phyloP scores from a whole-genome alignment of 2,888 invertebrate genomes.

The Latheticus oryzae region DNA sequence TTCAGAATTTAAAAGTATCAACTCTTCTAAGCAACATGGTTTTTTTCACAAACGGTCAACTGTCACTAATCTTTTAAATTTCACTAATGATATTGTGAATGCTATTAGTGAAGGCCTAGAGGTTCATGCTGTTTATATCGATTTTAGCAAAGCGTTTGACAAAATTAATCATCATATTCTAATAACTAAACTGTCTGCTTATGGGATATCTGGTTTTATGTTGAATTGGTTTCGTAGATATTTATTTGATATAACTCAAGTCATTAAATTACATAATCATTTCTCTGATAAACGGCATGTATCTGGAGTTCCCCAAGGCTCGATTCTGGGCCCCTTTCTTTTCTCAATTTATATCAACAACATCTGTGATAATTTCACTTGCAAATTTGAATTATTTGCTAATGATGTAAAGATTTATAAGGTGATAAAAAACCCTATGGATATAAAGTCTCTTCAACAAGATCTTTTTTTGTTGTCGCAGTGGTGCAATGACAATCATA shows the following conservation, averaged over 20 bases:
- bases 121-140: background rate
- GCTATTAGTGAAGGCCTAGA: background rate
- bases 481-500: no score
- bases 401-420: background rate
- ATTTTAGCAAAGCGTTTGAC: slow-evolving; percentile 3
- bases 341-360: slow-evolving; percentile 1
- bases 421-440: background rate
- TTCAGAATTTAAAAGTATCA: no score
- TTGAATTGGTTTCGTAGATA: background rate
- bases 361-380: background rate
- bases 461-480: background rate
- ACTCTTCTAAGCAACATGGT: no score
- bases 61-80: no score
- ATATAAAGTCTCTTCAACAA: background rate
- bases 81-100: background rate
- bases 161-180: slow-evolving; percentile 1
- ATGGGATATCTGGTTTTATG: background rate
- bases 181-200: background rate
- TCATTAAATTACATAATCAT: background rate
- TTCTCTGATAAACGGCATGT: no score
- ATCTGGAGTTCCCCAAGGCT: slow-evolving; percentile 1
- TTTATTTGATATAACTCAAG: background rate
- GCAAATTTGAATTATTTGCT: background rate
- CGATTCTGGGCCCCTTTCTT: background rate
- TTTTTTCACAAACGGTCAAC: no score